Percentiles rank a stretch among this genome's conserved stretches.
These are phyloP conservation scores for Hirtodrosophila trivittata DNA, from an alignment of 2,888 invertebrate species.

Conservation along the genomic window DNA sequence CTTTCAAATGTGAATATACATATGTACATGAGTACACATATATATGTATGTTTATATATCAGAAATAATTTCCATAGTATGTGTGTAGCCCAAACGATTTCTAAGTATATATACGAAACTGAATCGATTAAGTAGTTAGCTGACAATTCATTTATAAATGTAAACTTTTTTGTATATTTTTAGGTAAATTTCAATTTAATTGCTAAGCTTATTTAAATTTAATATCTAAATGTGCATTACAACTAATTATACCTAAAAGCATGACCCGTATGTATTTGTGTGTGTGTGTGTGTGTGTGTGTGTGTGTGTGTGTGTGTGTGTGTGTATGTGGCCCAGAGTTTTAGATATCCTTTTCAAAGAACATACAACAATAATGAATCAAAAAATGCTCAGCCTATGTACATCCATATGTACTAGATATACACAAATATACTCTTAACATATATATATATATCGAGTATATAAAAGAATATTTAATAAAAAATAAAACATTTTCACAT, in stretches of 20 bases:
- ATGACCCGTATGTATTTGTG: constrained; percentile 7
- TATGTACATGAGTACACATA: constrained; percentile 17
- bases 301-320: neutral
- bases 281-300: neutral
- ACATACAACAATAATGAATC: constrained; percentile 10
- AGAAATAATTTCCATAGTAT: constrained; percentile 1
- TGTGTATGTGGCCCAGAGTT: constrained; percentile 19
- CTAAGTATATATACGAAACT: too few relatives aligned
- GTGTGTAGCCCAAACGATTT: constrained; percentile 12
- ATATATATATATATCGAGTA: too few relatives aligned
- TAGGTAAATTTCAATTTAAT: constrained; percentile 61
- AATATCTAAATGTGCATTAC: constrained; percentile 67
- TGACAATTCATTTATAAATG: constrained; percentile 53
- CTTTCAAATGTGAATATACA: constrained; percentile 37
- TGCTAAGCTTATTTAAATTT: constrained; percentile 58
- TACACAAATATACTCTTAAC: too few relatives aligned
- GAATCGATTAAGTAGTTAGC: constrained; percentile 60
- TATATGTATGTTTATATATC: constrained; percentile 15
- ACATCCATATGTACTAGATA: too few relatives aligned
- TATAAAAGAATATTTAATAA: too few relatives aligned
- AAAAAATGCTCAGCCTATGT: constrained; percentile 6
- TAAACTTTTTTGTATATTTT: constrained; percentile 63
- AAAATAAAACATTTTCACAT: neutral
- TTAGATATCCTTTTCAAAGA: constrained; percentile 25
- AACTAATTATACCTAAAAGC: constrained; percentile 27